Percentiles rank a stretch among this genome's conserved stretches.
Evolutionary conservation across 1,140 invertebrate species (phyloP).

Genomic region (Hesperophylax magnus): DNA sequence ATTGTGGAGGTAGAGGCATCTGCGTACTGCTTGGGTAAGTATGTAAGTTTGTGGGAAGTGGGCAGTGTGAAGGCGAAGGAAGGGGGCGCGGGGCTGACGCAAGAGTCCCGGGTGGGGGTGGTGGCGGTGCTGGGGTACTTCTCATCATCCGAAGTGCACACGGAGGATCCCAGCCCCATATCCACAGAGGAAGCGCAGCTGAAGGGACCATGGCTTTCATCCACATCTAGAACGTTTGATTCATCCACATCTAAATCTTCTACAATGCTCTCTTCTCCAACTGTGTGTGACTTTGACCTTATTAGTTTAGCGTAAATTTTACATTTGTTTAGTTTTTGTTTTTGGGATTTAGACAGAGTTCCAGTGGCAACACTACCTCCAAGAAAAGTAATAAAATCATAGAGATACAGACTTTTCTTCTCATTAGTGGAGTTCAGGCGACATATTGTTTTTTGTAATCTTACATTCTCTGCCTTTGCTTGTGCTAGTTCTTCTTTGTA

Average conservation of each 20-base stretch:
- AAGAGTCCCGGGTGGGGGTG: constrained; percentile 53
- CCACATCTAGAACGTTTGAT: neutral
- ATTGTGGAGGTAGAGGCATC: too few relatives aligned
- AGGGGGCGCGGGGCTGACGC: constrained; percentile 21
- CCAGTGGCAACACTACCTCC: constrained; percentile 27
- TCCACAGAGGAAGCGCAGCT: constrained; percentile 59
- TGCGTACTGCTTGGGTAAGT: too few relatives aligned
- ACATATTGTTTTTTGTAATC: neutral
- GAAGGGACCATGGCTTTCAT: constrained; percentile 23
- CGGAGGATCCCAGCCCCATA: constrained; percentile 63
- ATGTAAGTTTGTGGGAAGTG: neutral
- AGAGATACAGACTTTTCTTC: constrained; percentile 21
- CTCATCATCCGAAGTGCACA: constrained; percentile 63
- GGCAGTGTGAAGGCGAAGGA: constrained; percentile 23
- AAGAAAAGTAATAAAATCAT: constrained; percentile 38
- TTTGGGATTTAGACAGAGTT: too few relatives aligned
- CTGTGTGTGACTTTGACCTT: neutral
- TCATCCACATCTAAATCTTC: constrained; percentile 30
- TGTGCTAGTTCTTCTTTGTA: constrained; percentile 11
- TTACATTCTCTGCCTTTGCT: constrained; percentile 1
- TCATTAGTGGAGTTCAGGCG: neutral
- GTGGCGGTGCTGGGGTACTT: constrained; percentile 61
- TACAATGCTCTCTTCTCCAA: neutral
- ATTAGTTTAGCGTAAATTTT: too few relatives aligned
- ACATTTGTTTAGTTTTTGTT: too few relatives aligned